These are phyloP conservation scores for Poeciliopsis retropinna DNA, from an alignment of 2,113 vertebrate genomes.

Conservation along the genomic window DNA sequence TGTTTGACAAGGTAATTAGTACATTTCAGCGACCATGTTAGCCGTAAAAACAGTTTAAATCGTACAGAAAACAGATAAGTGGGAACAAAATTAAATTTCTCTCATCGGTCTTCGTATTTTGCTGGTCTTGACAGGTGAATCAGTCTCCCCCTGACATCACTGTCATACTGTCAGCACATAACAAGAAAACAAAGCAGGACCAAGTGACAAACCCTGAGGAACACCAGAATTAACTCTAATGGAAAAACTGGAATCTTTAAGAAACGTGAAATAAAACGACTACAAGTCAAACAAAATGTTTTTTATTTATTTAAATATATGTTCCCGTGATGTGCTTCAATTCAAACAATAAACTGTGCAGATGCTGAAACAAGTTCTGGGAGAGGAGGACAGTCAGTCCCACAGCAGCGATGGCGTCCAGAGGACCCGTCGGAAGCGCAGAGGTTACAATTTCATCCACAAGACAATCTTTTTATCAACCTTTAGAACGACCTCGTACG, in stretches of 20 bases:
- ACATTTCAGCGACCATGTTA: no score
- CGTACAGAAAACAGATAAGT: no score
- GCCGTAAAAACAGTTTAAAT: no score
- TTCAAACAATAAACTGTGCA: conserved; percentile 47
- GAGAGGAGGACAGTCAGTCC: conserved; percentile 72
- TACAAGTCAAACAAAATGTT: neutral
- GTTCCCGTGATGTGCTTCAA: neutral
- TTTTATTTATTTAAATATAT: neutral
- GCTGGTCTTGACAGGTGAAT: no score
- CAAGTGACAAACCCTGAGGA: no score
- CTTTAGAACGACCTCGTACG: neutral
- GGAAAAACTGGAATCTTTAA: neutral
- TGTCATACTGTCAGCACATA: no score
- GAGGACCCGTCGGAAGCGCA: conserved; percentile 53
- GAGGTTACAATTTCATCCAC: conserved; percentile 68
- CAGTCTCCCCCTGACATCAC: no score
- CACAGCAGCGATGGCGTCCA: conserved; percentile 87
- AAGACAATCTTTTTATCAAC: neutral
- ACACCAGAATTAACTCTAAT: neutral
- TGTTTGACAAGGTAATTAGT: no score
- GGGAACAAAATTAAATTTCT: no score
- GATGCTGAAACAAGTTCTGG: conserved; percentile 90
- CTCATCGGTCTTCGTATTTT: no score
- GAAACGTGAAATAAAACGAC: neutral
- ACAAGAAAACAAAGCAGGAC: no score